A percentile compares a stretch with the other conserved stretches of the same genome.
These are phyloP conservation scores for Caenorhabditis sp. DNA, from an alignment of 2,888 invertebrate species.

Conservation along the genomic window DNA sequence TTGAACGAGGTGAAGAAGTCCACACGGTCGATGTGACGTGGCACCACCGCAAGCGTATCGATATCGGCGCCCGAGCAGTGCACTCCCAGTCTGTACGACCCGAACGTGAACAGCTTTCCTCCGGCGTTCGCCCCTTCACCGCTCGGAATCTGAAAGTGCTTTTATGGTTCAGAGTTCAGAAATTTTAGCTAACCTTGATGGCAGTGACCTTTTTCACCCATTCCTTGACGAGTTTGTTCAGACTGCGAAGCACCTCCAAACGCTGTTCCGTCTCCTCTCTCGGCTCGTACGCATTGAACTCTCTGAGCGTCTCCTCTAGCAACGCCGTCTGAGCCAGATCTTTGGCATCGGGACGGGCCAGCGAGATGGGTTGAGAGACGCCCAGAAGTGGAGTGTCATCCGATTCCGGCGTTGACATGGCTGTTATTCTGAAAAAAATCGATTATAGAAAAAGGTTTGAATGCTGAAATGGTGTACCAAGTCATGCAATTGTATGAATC, in stretches of 20 bases:
- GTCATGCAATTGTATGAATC: constrained; percentile 26
- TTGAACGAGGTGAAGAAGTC: constrained; percentile 98
- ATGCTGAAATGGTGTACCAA: constrained; percentile 11
- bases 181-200: constrained; percentile 80
- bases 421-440: constrained; percentile 30
- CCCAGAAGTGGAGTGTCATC: constrained; percentile 66
- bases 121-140: constrained; percentile 90
- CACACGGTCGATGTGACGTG: constrained; percentile 91
- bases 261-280: constrained; percentile 75
- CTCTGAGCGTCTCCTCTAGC: constrained; percentile 60
- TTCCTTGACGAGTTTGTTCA: constrained; percentile 91
- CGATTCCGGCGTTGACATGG: constrained; percentile 21
- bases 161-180: not conserved
- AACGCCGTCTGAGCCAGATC: constrained; percentile 67
- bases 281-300: constrained; percentile 72
- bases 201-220: constrained; percentile 94
- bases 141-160: constrained; percentile 85
- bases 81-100: constrained; percentile 91
- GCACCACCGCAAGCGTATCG: constrained; percentile 97
- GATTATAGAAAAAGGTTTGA: not conserved
- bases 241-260: constrained; percentile 83
- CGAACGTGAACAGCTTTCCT: constrained; percentile 99
- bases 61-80: constrained; percentile 95
- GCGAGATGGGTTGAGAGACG: constrained; percentile 76
- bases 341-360: constrained; percentile 63